These are phyloP conservation scores for Anticlea derivata DNA, from an alignment of 2,888 invertebrate species.

Conservation along the genomic window DNA sequence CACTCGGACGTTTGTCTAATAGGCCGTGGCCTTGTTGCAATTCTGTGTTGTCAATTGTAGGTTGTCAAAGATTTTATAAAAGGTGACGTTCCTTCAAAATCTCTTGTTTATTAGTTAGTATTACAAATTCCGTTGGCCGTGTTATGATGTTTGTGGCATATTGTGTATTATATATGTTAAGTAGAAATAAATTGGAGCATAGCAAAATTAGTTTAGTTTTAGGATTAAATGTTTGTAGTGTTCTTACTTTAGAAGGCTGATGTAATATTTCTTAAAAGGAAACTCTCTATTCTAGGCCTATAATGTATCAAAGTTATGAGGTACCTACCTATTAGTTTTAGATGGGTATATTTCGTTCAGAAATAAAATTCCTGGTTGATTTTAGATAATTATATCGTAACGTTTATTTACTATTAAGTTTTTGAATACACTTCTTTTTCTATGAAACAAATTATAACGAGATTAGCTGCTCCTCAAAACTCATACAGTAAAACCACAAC, in stretches of 20 bases:
- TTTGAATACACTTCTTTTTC: conserved; percentile 3
- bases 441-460: too few species aligned
- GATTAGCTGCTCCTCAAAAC: too few species aligned
- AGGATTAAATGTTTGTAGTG: not conserved
- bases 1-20: conserved; percentile 6
- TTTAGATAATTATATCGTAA: conserved; percentile 5
- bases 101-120: not conserved
- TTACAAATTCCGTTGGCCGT: conserved; percentile 6
- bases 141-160: conserved; percentile 1
- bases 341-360: not conserved
- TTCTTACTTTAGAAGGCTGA: not conserved
- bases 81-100: conserved; percentile 15
- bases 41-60: conserved; percentile 28
- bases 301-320: not conserved
- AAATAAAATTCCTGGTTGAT: not conserved
- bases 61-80: conserved; percentile 7
- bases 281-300: conserved; percentile 14
- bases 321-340: conserved; percentile 2
- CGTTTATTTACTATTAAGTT: not conserved
- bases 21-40: conserved; percentile 1
- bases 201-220: conserved; percentile 5
- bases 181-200: conserved; percentile 3
- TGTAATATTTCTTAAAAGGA: not conserved
- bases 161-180: conserved; percentile 1
- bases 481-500: too few species aligned